Evolutionary conservation across 2,888 invertebrate species (phyloP).

Genomic region (Tetranychus truncatus): DNA sequence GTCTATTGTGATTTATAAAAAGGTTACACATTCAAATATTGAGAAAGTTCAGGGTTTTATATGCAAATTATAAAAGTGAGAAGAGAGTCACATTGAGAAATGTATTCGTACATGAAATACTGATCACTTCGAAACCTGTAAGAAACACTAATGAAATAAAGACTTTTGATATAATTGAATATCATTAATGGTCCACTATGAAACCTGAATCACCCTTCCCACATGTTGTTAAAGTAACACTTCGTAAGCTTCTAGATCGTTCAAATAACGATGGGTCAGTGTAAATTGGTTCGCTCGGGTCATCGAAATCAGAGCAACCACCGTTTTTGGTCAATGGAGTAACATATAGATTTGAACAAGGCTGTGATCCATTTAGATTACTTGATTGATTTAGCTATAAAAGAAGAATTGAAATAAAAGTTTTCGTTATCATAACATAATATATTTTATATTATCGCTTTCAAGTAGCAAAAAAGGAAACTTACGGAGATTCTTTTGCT

Average conservation of each 20-base stretch:
- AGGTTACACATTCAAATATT: too few species aligned
- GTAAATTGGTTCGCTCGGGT: constrained; percentile 80
- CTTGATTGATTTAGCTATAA: not conserved
- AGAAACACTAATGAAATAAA: too few species aligned
- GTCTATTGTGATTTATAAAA: too few species aligned
- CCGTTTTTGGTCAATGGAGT: constrained; percentile 12
- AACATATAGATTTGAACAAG: constrained; percentile 1
- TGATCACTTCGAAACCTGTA: too few species aligned
- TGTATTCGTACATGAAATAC: too few species aligned
- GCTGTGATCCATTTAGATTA: not conserved
- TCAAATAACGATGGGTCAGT: constrained; percentile 79
- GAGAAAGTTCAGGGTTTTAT: too few species aligned
- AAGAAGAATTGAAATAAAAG: not conserved
- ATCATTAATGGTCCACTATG: not conserved
- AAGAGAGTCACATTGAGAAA: too few species aligned
- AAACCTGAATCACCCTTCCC: constrained; percentile 1
- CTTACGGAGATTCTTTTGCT: not conserved
- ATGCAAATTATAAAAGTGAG: too few species aligned
- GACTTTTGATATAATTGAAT: not conserved
- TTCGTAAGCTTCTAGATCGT: constrained; percentile 46
- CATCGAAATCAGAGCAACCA: constrained; percentile 34
- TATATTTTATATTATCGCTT: too few species aligned
- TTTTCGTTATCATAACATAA: not conserved
- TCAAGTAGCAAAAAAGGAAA: not conserved
- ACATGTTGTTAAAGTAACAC: constrained; percentile 20